phyloP scores from a whole-genome alignment of 2,888 invertebrate genomes.

The Drosophila mimica region DNA sequence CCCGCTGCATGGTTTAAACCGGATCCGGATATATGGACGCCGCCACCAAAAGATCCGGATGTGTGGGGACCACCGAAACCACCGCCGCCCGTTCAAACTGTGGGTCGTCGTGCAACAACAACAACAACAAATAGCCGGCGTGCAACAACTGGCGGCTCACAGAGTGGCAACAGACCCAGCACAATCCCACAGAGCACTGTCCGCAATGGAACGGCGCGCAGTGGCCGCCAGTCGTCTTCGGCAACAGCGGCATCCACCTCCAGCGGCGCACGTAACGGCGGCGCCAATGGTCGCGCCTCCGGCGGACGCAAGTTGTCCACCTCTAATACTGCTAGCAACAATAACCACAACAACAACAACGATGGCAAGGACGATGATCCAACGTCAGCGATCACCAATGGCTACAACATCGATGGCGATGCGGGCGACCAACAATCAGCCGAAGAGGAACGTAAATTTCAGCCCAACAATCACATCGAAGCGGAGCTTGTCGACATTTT shows the following conservation, averaged over 20 bases:
- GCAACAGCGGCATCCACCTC: conserved; percentile 43
- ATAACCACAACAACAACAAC: conserved; percentile 52
- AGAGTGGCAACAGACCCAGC: conserved; percentile 64
- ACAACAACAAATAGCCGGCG: conserved; percentile 70
- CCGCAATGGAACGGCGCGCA: conserved; percentile 63
- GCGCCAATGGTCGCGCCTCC: conserved; percentile 54
- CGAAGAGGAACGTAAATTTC: conserved; percentile 95
- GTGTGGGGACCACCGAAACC: conserved; percentile 95
- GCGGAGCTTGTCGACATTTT: conserved; percentile 96
- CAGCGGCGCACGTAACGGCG: conserved; percentile 47
- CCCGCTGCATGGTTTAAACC: conserved; percentile 87
- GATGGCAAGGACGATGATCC: conserved; percentile 87
- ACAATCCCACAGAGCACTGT: conserved; percentile 81
- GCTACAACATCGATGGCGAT: conserved; percentile 84
- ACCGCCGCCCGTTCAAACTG: conserved; percentile 85
- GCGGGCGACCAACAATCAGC: conserved; percentile 86
- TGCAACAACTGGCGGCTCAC: conserved; percentile 20
- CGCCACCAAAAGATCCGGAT: conserved; percentile 90
- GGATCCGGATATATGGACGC: conserved; percentile 93
- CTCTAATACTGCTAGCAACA: conserved; percentile 35
- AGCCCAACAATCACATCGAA: conserved; percentile 92
- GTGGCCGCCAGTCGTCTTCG: conserved; percentile 51
- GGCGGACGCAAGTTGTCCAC: conserved; percentile 67
- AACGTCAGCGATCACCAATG: conserved; percentile 85
- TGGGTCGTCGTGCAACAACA: conserved; percentile 76